Percentiles rank a stretch among this genome's conserved stretches.
These are phyloP conservation scores for Struthio camelus DNA, from an alignment of 2,113 vertebrate species.

Conservation along the genomic window DNA sequence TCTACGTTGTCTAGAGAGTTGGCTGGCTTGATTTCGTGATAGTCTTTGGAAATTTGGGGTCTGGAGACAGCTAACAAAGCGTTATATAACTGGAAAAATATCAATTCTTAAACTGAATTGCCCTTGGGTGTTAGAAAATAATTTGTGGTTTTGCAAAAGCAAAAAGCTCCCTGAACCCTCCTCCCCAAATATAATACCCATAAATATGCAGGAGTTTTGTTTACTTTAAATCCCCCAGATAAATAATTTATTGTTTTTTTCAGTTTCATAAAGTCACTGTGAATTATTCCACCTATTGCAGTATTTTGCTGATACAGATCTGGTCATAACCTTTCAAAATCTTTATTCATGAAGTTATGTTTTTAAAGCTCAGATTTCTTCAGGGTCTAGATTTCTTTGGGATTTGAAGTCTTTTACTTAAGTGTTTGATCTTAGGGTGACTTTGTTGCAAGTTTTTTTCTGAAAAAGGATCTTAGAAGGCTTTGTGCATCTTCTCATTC, in stretches of 20 bases:
- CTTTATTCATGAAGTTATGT: neutral
- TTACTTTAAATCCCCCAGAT: neutral
- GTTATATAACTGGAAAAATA: too few species aligned
- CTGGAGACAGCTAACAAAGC: neutral
- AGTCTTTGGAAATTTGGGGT: neutral
- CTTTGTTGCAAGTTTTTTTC: neutral
- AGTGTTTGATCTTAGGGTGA: neutral
- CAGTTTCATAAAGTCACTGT: neutral
- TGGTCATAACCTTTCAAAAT: neutral
- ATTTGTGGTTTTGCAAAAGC: too few species aligned
- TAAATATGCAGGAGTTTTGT: neutral
- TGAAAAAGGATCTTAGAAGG: neutral
- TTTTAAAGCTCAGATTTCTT: neutral
- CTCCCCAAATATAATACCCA: fast-evolving
- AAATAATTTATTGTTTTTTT: neutral
- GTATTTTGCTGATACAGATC: neutral
- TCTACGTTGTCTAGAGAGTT: neutral
- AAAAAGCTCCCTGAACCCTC: neutral
- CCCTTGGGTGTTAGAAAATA: too few species aligned
- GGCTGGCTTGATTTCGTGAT: neutral
- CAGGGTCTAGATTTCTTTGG: neutral
- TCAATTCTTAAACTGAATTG: too few species aligned
- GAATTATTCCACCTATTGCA: neutral
- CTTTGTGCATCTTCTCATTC: neutral
- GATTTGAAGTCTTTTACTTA: neutral